Conservation (phyloP, 2,797 vertebrate species). For the Valencia hispanica region DNA sequence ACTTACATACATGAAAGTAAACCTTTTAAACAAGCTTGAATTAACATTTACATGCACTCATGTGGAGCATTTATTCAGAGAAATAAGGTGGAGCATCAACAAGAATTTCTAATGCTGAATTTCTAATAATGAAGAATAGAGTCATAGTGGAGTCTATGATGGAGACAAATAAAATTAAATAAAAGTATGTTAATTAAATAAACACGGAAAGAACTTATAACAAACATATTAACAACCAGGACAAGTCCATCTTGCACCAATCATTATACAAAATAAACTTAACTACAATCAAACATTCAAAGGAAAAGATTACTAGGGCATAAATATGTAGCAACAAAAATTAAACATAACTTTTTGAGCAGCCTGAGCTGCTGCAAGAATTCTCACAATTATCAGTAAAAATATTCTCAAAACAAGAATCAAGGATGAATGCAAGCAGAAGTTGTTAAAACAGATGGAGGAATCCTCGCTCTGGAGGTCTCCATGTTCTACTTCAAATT, state of each 20-base stretch:
- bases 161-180: too few species aligned
- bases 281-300: conserved; percentile 33
- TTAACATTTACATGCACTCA: conserved; percentile 5
- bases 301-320: conserved; percentile 25
- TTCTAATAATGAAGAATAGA: background rate
- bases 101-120: background rate
- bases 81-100: background rate
- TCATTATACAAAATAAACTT: conserved; percentile 7
- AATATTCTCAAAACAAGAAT: conserved; percentile 55
- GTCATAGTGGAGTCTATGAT: background rate
- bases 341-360: conserved; percentile 24
- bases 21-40: conserved; percentile 8
- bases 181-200: too few species aligned
- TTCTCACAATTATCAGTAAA: conserved; percentile 40
- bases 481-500: conserved; percentile 21
- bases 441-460: conserved; percentile 12
- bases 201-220: background rate
- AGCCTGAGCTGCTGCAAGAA: conserved; percentile 32
- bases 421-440: conserved; percentile 6
- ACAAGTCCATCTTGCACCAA: conserved; percentile 14
- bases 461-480: conserved; percentile 5
- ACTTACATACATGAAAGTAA: conserved; percentile 10
- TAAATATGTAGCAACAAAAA: conserved; percentile 37
- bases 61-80: conserved; percentile 28
- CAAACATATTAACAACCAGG: conserved; percentile 10